Evolutionary conservation across 2,888 invertebrate species (phyloP).

Genomic region (Cinara cedri): DNA sequence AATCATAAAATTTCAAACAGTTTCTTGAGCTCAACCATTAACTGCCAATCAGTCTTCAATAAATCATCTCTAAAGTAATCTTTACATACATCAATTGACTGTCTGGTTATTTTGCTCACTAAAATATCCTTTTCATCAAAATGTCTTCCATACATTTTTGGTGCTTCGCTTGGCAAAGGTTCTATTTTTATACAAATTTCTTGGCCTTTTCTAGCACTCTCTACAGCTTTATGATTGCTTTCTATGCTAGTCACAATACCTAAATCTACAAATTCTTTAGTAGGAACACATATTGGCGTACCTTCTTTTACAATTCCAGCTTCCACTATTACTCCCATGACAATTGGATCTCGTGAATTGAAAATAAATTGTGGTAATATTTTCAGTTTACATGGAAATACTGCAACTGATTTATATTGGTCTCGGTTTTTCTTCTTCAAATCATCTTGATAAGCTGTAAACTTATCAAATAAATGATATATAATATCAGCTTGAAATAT

Average conservation of each 20-base stretch:
- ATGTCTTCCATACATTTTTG: conserved; percentile 98
- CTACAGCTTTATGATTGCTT: conserved; percentile 92
- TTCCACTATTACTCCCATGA: conserved; percentile 93
- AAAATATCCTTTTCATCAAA: conserved; percentile 96
- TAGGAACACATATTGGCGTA: conserved; percentile 96
- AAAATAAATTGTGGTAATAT: conserved; percentile 84
- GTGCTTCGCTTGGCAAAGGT: conserved; percentile 95
- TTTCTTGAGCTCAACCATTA: conserved; percentile 98
- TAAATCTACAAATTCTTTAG: conserved; percentile 93
- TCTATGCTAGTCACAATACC: conserved; percentile 95
- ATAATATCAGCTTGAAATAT: conserved; percentile 99
- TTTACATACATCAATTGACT: conserved; percentile 99
- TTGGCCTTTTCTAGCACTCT: conserved; percentile 92
- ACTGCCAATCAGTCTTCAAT: conserved; percentile 94
- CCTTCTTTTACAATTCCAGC: conserved; percentile 94
- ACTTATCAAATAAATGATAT: conserved; percentile 98
- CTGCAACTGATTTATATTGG: conserved; percentile 94
- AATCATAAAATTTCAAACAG: conserved; percentile 91
- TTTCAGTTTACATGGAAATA: conserved; percentile 94
- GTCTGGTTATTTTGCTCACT: conserved; percentile 95
- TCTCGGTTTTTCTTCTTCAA: conserved; percentile 88
- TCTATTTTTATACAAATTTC: conserved; percentile 98
- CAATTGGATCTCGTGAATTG: conserved; percentile 98
- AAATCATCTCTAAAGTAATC: conserved; percentile 98
- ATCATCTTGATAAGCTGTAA: conserved; percentile 90